phyloP scores from a whole-genome alignment of 2,113 vertebrate species.

The Rhinoderma darwinii region DNA sequence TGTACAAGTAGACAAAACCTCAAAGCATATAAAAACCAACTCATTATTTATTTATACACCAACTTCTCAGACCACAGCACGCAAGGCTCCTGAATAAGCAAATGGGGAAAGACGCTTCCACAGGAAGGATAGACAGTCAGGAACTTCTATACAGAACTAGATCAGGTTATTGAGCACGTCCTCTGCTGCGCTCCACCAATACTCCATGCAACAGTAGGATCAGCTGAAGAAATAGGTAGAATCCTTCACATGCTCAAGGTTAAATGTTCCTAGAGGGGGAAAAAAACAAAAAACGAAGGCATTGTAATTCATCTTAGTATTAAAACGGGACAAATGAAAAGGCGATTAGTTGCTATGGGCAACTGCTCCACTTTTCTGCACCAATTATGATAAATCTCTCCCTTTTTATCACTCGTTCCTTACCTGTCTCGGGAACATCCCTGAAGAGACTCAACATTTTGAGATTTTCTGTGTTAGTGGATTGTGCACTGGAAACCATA shows the following conservation, averaged over 20 bases:
- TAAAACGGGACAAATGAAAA: neutral
- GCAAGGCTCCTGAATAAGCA: neutral
- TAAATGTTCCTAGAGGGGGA: conserved; percentile 80
- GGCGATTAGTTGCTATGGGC: neutral
- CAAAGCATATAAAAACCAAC: neutral
- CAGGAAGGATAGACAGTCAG: conserved; percentile 52
- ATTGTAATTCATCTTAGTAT: neutral
- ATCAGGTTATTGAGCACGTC: neutral
- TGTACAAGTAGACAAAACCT: neutral
- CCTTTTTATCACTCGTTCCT: neutral
- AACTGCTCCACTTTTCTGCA: neutral
- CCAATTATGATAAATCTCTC: neutral
- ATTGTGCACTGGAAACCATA: conserved; percentile 63
- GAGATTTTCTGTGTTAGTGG: conserved; percentile 70
- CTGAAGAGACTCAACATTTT: conserved; percentile 76
- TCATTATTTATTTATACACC: conserved; percentile 17
- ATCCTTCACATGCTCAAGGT: conserved; percentile 83
- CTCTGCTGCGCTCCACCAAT: neutral
- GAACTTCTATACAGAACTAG: neutral
- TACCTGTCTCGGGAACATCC: conserved; percentile 84
- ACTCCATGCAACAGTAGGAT: conserved; percentile 60
- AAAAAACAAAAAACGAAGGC: neutral
- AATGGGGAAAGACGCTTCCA: conserved; percentile 35
- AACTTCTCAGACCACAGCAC: neutral
- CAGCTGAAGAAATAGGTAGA: conserved; percentile 98